Evolutionary conservation across 2,888 invertebrate species (phyloP).

Genomic region (Eupsilia transversa): DNA sequence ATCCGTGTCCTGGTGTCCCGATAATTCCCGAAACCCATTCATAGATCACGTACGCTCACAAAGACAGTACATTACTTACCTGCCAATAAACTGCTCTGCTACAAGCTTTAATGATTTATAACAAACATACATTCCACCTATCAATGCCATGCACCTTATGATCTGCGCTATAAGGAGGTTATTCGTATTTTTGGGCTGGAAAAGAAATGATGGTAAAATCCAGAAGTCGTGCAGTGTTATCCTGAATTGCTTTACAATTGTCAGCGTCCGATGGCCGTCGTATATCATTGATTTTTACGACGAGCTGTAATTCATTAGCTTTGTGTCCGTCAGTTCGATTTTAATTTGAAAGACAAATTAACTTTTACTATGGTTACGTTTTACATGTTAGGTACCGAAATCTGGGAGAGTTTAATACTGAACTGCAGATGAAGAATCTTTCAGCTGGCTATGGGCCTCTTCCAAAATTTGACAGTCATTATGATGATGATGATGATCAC

Average conservation of each 20-base stretch:
- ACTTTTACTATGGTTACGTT: constrained; percentile 60
- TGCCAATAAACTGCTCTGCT: constrained; percentile 73
- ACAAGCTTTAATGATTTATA: constrained; percentile 71
- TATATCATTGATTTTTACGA: constrained; percentile 85
- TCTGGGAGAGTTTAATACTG: no score
- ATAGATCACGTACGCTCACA: constrained; percentile 82
- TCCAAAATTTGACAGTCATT: no score
- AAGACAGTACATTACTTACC: constrained; percentile 74
- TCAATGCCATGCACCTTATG: constrained; percentile 42
- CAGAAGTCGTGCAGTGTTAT: constrained; percentile 77
- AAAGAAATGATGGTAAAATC: constrained; percentile 55
- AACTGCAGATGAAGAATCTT: no score
- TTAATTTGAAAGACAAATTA: constrained; percentile 72
- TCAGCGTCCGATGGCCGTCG: constrained; percentile 75
- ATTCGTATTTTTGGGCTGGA: constrained; percentile 26
- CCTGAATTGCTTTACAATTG: constrained; percentile 83
- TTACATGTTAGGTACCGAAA: no score
- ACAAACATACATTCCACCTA: constrained; percentile 27
- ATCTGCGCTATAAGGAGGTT: constrained; percentile 43
- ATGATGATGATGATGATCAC: background rate
- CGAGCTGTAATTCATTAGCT: constrained; percentile 80
- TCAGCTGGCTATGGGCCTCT: background rate
- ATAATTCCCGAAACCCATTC: constrained; percentile 84
- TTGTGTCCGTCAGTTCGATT: constrained; percentile 70
- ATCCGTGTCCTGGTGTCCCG: constrained; percentile 61